Percentiles rank a stretch among this genome's conserved stretches.
These are phyloP conservation scores for Enteromius afrohamiltoni DNA, from an alignment of 2,797 vertebrate genomes.

Conservation along the genomic window DNA sequence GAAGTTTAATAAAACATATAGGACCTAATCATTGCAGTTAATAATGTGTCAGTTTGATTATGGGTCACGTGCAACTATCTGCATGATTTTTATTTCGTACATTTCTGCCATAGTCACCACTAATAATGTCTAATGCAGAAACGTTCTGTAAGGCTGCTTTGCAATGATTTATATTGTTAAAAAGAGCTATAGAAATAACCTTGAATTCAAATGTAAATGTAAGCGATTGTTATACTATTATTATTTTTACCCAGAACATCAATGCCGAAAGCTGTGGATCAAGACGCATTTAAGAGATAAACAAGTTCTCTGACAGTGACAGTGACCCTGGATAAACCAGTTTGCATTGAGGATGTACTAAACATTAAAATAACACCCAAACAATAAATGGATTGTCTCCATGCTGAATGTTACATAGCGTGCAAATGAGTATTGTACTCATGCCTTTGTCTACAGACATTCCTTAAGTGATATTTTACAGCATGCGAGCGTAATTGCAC, in stretches of 20 bases:
- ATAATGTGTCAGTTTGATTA: too few species aligned
- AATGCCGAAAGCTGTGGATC: not conserved
- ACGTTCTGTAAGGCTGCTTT: not conserved
- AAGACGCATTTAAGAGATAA: conserved; percentile 5
- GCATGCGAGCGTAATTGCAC: not conserved
- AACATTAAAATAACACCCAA: conserved; percentile 19
- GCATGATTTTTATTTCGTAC: too few species aligned
- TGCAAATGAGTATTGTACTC: not conserved
- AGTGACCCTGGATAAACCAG: conserved; percentile 34
- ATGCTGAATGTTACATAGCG: not conserved
- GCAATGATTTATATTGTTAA: not conserved
- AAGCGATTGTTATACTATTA: not conserved
- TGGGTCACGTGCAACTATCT: too few species aligned
- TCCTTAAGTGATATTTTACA: not conserved
- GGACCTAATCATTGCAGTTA: too few species aligned
- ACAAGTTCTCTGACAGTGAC: not conserved
- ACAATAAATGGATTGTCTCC: not conserved
- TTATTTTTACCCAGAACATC: not conserved
- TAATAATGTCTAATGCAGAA: too few species aligned
- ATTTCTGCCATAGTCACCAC: too few species aligned
- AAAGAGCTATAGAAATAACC: not conserved
- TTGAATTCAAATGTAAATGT: too few species aligned
- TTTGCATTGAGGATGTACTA: not conserved
- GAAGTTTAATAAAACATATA: too few species aligned
- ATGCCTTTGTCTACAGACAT: not conserved